Evolutionary conservation across 2,797 vertebrate species (phyloP), one percentile per base, ranked within the genome.

Genomic region (Champsocephalus esox): DNA sequence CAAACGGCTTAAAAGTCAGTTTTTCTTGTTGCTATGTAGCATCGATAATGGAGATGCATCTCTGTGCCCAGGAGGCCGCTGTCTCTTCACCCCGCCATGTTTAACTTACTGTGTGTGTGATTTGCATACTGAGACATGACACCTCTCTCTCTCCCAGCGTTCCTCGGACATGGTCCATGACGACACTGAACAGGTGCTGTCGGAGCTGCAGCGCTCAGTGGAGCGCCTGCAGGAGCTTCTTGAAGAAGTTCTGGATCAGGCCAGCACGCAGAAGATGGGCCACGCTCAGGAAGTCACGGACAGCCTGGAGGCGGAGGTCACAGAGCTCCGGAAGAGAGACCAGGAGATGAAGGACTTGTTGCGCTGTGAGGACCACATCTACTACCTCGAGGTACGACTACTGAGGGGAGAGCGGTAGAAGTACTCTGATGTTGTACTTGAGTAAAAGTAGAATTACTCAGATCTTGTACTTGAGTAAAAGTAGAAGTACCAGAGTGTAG

Each of bases 191-290:
- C 16, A 43, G 11, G 75, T 65, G 48, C 77, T 96, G 77, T 58
- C 16, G 0, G 94, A 95, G 88, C 90, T 96, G 66, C 93, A 88
- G 91, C 80, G 28, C 48, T 95, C 95, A 0, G 70, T 96, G 83
- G 92, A 94, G 86, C 86, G 88, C 3, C 88, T 96, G 79, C 93
- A 94, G 83, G 90, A 94, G 74, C 87, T 96, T 56, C 79, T 95
- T 74, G 89, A 93, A 84, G 92, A 95, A 43, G 46, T 89, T 70
- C 78, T 95, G 92, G 85, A 93, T 28, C 88, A 92, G 77, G 83
- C 82, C 5, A 75, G 83, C 13, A 66, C 66, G 85, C 94, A 94
- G 76, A 96, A 95, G 82, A 83, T 95, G 85, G 83, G 49, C 2
- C 93, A 94, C 66, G 88, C 94, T 14, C 90, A 94, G 87, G 93